Evolutionary conservation across 2,113 vertebrate genomes (phyloP), one percentile per base, ranked within the genome.

Genomic region (Ranitomeya imitator): DNA sequence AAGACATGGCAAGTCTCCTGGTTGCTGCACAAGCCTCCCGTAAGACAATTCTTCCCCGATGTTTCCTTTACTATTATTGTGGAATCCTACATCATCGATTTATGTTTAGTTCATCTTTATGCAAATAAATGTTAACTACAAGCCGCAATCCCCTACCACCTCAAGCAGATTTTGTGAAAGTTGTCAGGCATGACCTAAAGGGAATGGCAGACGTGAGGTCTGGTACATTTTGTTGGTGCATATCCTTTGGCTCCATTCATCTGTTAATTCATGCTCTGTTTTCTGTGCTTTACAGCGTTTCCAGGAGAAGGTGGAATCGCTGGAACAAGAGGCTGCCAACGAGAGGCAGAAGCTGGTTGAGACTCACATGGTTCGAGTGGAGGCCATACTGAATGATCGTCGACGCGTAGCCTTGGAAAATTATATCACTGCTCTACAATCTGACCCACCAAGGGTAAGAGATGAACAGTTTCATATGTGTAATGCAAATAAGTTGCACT

Each of bases 281-380:
- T 82, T 7, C 77, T 65, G 10, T 54, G 12, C 13, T n/a, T 6
- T 85, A 73, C 92, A 99, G 98, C 98, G 96, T 90, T 99, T 99
- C 96, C 98, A 99, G 95, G 97, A 99, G 93, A 98, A 98, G 92
- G 98, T 99, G 86, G 98, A 99, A 89, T 96, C 96, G 0, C 91
- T 99, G 93, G 98, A 99, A 92, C 98, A 99, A 93, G 97, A 99
- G 93, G 98, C 97, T 0, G 97, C 98, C 51, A 98, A 97, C 0
- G 98, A 99, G 92, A 94, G 98, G 0, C 98, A 99, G 90, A 98
- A 99, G 93, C 92, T 99, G 90, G 98, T 99, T 83, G 98, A 99
- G 94, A 99, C 98, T 0, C 98, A 99, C 91, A 99, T 99, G 98
- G 98, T 98, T 31, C 93, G 98, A 5, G 98, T 99, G 86, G 98